A percentile compares a stretch with the other conserved stretches of the same genome.
These are phyloP conservation scores for Sarcophaga bullata DNA, from an alignment of 1,140 invertebrate genomes.

Conservation along the genomic window DNA sequence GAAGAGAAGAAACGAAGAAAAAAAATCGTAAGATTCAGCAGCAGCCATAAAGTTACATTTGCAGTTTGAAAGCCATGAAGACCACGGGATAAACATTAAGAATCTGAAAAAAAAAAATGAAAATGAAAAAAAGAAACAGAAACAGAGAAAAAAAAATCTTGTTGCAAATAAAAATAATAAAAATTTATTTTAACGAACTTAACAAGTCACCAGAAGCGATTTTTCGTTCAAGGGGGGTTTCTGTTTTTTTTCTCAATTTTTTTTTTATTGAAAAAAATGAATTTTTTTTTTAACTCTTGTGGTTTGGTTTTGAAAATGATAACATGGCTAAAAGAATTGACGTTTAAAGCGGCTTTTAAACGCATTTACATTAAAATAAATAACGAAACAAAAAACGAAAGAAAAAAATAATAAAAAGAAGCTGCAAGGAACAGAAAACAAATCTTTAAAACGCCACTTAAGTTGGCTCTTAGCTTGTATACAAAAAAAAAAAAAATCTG, in stretches of 20 bases:
- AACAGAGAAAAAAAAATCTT: not conserved
- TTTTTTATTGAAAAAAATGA: not conserved
- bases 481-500: conserved; percentile 1
- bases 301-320: conserved; percentile 24
- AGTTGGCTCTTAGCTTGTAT: not conserved
- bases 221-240: conserved; percentile 12
- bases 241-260: not conserved
- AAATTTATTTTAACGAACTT: conserved; percentile 60
- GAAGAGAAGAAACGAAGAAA: too few relatives aligned
- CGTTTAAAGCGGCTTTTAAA: conserved; percentile 35
- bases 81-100: not conserved
- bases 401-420: not conserved
- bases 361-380: conserved; percentile 35
- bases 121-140: too few relatives aligned
- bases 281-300: not conserved
- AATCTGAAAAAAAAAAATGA: not conserved
- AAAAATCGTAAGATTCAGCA: not conserved
- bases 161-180: conserved; percentile 45
- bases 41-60: conserved; percentile 33
- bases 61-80: not conserved
- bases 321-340: conserved; percentile 36
- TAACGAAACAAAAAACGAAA: not conserved
- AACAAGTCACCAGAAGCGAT: conserved; percentile 55
- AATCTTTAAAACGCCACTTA: conserved; percentile 39
- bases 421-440: conserved; percentile 19